Conservation (phyloP, 2,888 invertebrate species). For the Pachymerium ferrugineum region DNA sequence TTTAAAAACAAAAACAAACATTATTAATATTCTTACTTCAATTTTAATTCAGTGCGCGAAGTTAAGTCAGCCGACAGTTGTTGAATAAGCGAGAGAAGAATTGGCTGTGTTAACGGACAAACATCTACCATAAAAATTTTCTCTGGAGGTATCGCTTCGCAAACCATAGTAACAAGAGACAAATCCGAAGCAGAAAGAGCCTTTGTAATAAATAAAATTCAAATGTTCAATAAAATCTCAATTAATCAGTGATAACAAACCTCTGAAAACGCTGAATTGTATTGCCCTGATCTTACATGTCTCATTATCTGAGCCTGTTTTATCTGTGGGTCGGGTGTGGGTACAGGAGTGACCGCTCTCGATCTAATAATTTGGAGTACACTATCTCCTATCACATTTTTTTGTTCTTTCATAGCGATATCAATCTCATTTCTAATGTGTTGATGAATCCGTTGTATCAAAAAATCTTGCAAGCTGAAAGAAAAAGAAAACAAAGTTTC, state of each 20-base stretch:
- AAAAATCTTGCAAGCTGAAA: conserved; percentile 45
- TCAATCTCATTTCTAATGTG: conserved; percentile 45
- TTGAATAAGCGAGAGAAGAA: conserved; percentile 85
- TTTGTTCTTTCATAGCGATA: conserved; percentile 54
- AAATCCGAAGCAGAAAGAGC: conserved; percentile 85
- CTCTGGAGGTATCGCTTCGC: conserved; percentile 74
- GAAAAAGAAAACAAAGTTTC: not conserved
- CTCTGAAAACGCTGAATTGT: conserved; percentile 79
- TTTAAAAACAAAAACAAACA: not conserved
- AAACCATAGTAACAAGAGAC: conserved; percentile 75
- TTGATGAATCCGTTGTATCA: conserved; percentile 42
- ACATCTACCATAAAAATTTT: conserved; percentile 63
- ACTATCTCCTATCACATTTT: conserved; percentile 56
- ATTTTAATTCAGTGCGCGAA: conserved; percentile 74
- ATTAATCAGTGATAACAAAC: conserved; percentile 40
- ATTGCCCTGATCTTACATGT: conserved; percentile 63
- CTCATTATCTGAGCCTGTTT: conserved; percentile 65
- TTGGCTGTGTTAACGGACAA: conserved; percentile 77
- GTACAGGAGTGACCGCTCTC: conserved; percentile 68
- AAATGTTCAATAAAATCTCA: not conserved
- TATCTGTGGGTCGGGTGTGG: conserved; percentile 54
- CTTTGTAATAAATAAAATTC: conserved; percentile 49
- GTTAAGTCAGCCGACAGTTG: conserved; percentile 86
- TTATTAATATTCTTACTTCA: conserved; percentile 56
- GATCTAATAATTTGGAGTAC: conserved; percentile 60